Conservation (phyloP, 2,797 vertebrate genomes). For the Chelon labrosus region DNA sequence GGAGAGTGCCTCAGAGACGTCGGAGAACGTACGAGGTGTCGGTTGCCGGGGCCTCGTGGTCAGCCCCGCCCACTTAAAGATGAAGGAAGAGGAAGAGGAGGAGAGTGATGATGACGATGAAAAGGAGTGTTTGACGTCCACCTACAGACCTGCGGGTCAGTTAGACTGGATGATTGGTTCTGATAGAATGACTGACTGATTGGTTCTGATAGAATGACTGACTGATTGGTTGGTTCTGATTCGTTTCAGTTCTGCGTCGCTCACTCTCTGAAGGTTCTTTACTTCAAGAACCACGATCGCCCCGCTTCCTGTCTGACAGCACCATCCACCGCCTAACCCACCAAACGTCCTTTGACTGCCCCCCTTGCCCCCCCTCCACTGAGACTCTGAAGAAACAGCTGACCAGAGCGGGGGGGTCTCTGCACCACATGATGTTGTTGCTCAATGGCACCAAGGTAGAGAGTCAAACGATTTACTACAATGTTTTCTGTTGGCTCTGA, state of each 20-base stretch:
- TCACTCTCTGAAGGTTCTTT: conserved; percentile 94
- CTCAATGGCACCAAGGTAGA: conserved; percentile 90
- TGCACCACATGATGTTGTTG: conserved; percentile 89
- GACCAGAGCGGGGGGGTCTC: conserved; percentile 86
- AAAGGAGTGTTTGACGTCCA: conserved; percentile 74
- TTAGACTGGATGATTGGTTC: not conserved
- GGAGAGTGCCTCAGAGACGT: conserved; percentile 75
- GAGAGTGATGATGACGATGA: conserved; percentile 79
- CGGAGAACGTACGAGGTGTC: conserved; percentile 48
- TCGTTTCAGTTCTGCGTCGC: conserved; percentile 69
- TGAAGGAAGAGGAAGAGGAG: conserved; percentile 35
- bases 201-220: not conserved
- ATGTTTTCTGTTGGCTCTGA: no score
- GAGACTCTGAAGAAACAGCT: conserved; percentile 90
- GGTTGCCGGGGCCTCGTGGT: not conserved
- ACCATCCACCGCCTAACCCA: conserved; percentile 86
- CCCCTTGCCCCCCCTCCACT: conserved; percentile 79
- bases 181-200: no score
- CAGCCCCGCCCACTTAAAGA: conserved; percentile 30
- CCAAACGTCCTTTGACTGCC: conserved; percentile 15
- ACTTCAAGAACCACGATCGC: conserved; percentile 86
- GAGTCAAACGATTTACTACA: no score
- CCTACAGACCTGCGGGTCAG: conserved; percentile 80
- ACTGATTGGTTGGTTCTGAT: not conserved
- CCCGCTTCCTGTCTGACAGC: conserved; percentile 92